Base-by-base conservation (phyloP, 2,797 vertebrate species). In the Intellagama lesueurii region DNA sequence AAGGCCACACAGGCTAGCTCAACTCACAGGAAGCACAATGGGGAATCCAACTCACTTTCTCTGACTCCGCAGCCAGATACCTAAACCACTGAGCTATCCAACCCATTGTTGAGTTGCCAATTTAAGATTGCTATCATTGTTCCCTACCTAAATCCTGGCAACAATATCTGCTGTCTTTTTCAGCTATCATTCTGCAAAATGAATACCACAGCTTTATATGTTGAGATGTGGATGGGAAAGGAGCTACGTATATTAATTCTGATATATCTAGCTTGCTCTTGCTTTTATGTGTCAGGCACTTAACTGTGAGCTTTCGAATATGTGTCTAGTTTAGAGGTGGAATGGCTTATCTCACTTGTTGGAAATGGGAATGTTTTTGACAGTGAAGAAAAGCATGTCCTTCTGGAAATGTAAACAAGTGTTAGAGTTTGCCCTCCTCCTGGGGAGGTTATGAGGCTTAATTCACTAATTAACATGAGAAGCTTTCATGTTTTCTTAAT, bases 381-480 rank as follows among this genome's bases (percentile, higher is more conserved):
- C 66, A 87, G 26, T 64, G 76, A 70, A 89, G n/a, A 35, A 52
- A 92, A 52, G 56, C 79, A 84, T 14, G 87, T 89, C 91, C 90
- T 91, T 87, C 88, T 88, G 82, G 90, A 80, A 24, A 83, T 87
- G 56, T 30, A 35, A 66, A 93, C 83, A 89, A 75, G 70, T 68
- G 89, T 91, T 49, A 83, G n/a, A 47, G 52, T 66, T 24, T 47
- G 88, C 86, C 75, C 87, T 93, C 88, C 90, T 90, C 90, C 93
- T 76, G 32, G 87, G 75, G 76, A 24, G 73, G 83, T 92, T 94
- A 89, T 89, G 88, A 93, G 92, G 86, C 87, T 28, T 70, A 73
- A n/a, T 88, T 92, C 84, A 76, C 92, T 91, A 91, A 88, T 91
- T 91, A 81, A 92, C 85, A 91, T 60, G 79, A 77, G 87, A 91